Evolutionary conservation across 30 jellyfish, hydroid and myxozoan genomes (phyloP).

Genomic region (Hydractinia echinata): DNA sequence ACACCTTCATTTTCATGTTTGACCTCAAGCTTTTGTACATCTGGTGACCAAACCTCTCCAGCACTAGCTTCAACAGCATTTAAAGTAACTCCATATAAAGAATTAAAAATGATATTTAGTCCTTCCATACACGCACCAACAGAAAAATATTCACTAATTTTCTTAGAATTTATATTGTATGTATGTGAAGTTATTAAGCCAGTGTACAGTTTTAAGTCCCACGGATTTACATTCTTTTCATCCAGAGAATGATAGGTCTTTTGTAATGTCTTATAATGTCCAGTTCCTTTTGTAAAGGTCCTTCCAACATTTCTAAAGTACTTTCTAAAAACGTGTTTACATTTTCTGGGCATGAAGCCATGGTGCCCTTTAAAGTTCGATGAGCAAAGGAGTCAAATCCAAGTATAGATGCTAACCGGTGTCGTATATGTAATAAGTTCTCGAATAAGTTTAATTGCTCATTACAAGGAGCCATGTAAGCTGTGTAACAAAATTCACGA

Average conservation of each 20-base stretch:
- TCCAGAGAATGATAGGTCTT: slow-evolving; percentile 14
- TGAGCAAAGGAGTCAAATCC: slow-evolving; percentile 78
- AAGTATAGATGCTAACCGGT: slow-evolving; percentile 59
- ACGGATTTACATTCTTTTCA: slow-evolving; percentile 39
- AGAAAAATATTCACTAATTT: slow-evolving; percentile 65
- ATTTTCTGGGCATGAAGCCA: slow-evolving; percentile 75
- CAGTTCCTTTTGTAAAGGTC: slow-evolving; percentile 46
- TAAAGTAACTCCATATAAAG: slow-evolving; percentile 60
- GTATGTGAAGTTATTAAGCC: slow-evolving; percentile 50
- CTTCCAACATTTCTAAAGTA: slow-evolving; percentile 39
- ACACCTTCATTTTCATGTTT: slow-evolving; percentile 74
- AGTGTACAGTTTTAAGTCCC: slow-evolving; percentile 80
- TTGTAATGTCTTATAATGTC: slow-evolving; percentile 44
- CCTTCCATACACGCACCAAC: slow-evolving; percentile 96
- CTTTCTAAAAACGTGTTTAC: slow-evolving; percentile 52
- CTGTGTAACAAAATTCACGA: slow-evolving; percentile 67
- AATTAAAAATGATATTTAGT: slow-evolving; percentile 49
- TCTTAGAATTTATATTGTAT: slow-evolving; percentile 49
- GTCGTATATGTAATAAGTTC: slow-evolving; percentile 49
- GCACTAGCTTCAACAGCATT: slow-evolving; percentile 44
- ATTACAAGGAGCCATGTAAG: slow-evolving; percentile 49
- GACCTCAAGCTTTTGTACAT: slow-evolving; percentile 70
- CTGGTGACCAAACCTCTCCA: slow-evolving; percentile 95
- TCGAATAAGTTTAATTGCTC: slow-evolving; percentile 46
- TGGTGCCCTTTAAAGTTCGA: slow-evolving; percentile 74